These are phyloP conservation scores for Carabus problematicus DNA, from an alignment of 2,888 invertebrate species.

Conservation along the genomic window DNA sequence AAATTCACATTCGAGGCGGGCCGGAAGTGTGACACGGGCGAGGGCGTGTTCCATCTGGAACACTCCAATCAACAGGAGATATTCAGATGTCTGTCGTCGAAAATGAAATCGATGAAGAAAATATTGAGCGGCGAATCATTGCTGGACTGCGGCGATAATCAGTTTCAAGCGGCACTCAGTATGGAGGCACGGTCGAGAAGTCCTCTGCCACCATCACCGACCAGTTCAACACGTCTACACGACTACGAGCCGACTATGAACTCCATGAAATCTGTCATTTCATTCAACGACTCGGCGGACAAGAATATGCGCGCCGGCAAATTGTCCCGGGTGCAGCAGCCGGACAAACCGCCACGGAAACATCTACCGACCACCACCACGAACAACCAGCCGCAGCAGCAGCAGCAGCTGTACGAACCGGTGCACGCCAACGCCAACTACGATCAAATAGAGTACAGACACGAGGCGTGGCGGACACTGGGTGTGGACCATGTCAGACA, in stretches of 20 bases:
- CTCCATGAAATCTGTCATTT: constrained; percentile 54
- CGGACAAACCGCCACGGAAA: constrained; percentile 69
- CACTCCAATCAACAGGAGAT: constrained; percentile 85
- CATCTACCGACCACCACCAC: constrained; percentile 54
- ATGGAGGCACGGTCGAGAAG: constrained; percentile 85
- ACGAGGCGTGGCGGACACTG: constrained; percentile 82
- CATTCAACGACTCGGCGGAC: constrained; percentile 39
- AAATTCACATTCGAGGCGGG: constrained; percentile 90
- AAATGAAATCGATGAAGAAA: constrained; percentile 89
- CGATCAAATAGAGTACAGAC: constrained; percentile 78
- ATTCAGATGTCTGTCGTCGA: constrained; percentile 78
- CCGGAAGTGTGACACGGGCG: constrained; percentile 84
- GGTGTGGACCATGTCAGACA: constrained; percentile 78
- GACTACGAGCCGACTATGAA: constrained; percentile 57
- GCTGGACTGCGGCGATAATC: constrained; percentile 76
- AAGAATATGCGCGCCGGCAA: constrained; percentile 54
- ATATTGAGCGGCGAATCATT: constrained; percentile 73
- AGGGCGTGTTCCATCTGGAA: constrained; percentile 81
- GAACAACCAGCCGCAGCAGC: constrained; percentile 51
- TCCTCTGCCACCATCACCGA: constrained; percentile 70
- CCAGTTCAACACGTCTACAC: constrained; percentile 59
- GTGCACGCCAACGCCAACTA: constrained; percentile 56
- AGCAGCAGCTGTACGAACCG: constrained; percentile 59
- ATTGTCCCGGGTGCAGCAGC: constrained; percentile 66
- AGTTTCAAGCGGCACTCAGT: constrained; percentile 75